These are phyloP conservation scores for Agrochola litura DNA, from an alignment of 2,888 invertebrate species.

Conservation along the genomic window DNA sequence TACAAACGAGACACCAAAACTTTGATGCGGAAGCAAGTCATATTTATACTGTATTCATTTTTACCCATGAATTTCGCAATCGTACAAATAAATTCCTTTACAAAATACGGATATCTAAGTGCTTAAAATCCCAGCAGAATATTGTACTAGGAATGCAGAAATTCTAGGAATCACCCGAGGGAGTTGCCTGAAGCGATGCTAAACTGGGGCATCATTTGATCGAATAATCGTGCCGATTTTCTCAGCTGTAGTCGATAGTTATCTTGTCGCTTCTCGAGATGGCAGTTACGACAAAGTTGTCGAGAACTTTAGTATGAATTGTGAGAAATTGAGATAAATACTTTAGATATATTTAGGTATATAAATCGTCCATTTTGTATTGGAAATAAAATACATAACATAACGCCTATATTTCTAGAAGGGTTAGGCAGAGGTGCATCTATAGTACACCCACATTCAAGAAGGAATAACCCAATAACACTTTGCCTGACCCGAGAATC, in stretches of 20 bases:
- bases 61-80: conserved; percentile 9
- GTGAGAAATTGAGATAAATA: conserved; percentile 27
- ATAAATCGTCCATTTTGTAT: neutral
- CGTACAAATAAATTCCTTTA: neutral
- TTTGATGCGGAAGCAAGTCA: neutral
- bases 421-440: no score
- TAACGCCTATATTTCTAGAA: neutral
- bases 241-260: conserved; percentile 19
- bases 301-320: conserved; percentile 31
- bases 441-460: neutral
- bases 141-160: conserved; percentile 50
- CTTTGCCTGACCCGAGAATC: no score
- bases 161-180: conserved; percentile 48
- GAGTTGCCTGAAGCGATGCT: conserved; percentile 35
- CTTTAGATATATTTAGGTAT: conserved; percentile 11
- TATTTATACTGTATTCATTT: neutral
- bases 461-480: neutral
- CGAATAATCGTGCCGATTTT: conserved; percentile 54
- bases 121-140: conserved; percentile 25
- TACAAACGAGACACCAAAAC: neutral
- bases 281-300: conserved; percentile 28
- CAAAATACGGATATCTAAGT: conserved; percentile 15
- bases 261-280: conserved; percentile 39
- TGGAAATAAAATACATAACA: no score
- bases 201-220: conserved; percentile 64